Base-by-base conservation (phyloP, 2,113 vertebrate genomes). In the Laticauda laticaudata region DNA sequence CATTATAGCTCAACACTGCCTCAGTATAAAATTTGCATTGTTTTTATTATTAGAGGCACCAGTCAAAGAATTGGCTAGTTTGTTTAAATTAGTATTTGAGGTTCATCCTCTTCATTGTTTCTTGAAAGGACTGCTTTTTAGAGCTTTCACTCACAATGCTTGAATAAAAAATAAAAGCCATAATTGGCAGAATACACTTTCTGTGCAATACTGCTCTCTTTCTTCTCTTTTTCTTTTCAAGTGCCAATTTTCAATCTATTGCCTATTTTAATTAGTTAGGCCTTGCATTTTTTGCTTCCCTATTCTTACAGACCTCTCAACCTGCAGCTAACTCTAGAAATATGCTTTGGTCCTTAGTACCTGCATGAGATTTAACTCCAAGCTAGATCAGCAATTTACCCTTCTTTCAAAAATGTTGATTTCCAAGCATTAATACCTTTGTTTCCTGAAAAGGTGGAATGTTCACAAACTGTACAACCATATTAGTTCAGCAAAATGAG, bases 11-110 rank as follows among this genome's bases (percentile, higher is more conserved):
- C 54, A 39, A 57, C n/a, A 48, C 43, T 57, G n/a, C 75, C 54
- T 86, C 39, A 39, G 3, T 90, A 57, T 90, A 55, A 85, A 85
- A 92, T 89, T 56, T 89, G 88, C 64, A 56, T 81, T 89, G 81
- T 75, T 89, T 48, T 57, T 64, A 21, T 89, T 81, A 89, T 26
- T 57, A 85, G 39, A 85, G 10, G 53, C 61, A 43, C 14, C n/a
- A 39, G 86, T 21, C n/a, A 88, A 64, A 92, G 45, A 88, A 81
- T 45, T 81, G 34, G 26, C 54, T 85, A 89, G 34, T 34, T 92
- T 45, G 53, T 48, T 45, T 69, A 81, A 89, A 89, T 45, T 54
- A n/a, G n/a, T 48, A n/a, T 45, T 57, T 89, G 87, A 88, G 18
- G 43, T 69, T 56, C 87, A 56, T 48, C 39, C 55, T 8, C 39